Evolutionary conservation across 2,113 vertebrate species (phyloP).

Genomic region (Microtus oregoni): DNA sequence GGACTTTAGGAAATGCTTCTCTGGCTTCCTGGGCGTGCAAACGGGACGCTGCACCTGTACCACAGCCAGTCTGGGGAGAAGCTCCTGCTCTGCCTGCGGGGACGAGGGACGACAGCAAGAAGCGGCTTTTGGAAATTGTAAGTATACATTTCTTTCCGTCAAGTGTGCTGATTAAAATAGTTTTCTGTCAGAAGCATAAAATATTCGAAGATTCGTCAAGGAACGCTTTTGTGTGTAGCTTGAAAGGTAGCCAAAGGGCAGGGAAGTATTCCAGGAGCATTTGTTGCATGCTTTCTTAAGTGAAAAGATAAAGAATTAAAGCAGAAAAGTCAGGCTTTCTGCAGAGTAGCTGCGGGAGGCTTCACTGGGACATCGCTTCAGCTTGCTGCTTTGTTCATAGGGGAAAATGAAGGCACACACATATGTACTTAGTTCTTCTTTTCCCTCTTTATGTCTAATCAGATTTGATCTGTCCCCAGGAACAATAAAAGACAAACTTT

Average conservation of each 20-base stretch:
- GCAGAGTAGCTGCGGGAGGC: constrained; percentile 79
- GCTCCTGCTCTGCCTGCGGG: constrained; percentile 4
- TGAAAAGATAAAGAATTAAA: constrained; percentile 48
- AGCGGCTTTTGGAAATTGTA: constrained; percentile 79
- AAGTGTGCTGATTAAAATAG: constrained; percentile 56
- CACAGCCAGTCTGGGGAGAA: background rate
- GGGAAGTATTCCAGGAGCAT: constrained; percentile 56
- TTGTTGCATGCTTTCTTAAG: constrained; percentile 67
- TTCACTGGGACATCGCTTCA: constrained; percentile 77
- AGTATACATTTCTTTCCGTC: constrained; percentile 83
- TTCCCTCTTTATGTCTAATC: constrained; percentile 81
- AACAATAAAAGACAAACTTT: constrained; percentile 91
- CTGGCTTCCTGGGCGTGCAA: constrained; percentile 63
- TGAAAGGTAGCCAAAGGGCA: background rate
- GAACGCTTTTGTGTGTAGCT: background rate
- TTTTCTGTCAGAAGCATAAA: background rate
- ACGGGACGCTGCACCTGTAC: constrained; percentile 82
- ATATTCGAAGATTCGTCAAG: background rate
- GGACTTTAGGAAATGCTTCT: constrained; percentile 80
- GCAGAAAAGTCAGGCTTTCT: constrained; percentile 73
- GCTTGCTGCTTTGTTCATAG: constrained; percentile 87
- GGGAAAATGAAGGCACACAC: constrained; percentile 83
- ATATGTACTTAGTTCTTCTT: constrained; percentile 83
- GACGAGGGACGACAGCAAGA: constrained; percentile 64
- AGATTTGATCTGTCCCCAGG: constrained; percentile 84